Evolutionary conservation across 2,797 vertebrate genomes (phyloP), one percentile per base, ranked within the genome.

Genomic region (Myotis planiceps): DNA sequence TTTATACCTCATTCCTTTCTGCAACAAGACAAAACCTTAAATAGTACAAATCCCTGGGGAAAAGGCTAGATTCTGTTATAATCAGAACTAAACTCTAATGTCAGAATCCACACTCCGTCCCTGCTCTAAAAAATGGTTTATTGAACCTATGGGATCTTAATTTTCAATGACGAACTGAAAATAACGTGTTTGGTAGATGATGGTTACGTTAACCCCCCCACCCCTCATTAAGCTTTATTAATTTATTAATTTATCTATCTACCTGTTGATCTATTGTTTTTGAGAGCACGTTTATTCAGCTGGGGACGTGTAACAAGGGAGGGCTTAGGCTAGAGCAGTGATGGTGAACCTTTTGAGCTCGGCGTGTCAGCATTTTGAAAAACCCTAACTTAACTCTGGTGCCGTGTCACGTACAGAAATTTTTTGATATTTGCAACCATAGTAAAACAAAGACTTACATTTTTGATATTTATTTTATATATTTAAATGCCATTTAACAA

Each of bases 161-260:
- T 90, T 85, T 85, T 82, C 39, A 72, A 19, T 76, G 65, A n/a
- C 63, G 34, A 84, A 29, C 39, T 39, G 32, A 91, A 82, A 74
- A 42, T 37, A 8, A 27, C 21, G 15, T 55, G 25, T 34, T 72
- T 34, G 1, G 4, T 76, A 45, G 49, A 68, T 79, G 7, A 32
- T 78, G 32, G 3, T 27, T 42, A 19, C 34, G 27, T n/a, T 89
- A 16, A 18, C 9, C 8, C 0, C 0, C 0, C 14, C 6, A n/a
- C 34, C 9, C 13, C 34, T 14, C 18, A 4, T 29, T 34, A 72
- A 47, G 19, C 32, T 88, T 63, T 39, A 42, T 83, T 34, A 74
- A 42, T 32, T 63, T 16, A 51, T n/a, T 15, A 55, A 9, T 4
- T 55, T 23, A 9, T 9, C 53, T 23, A 9, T 9, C 53, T 23